Conservation (phyloP, 30 jellyfish, hydroid and myxozoan species). For the Catostylus mosaicus region DNA sequence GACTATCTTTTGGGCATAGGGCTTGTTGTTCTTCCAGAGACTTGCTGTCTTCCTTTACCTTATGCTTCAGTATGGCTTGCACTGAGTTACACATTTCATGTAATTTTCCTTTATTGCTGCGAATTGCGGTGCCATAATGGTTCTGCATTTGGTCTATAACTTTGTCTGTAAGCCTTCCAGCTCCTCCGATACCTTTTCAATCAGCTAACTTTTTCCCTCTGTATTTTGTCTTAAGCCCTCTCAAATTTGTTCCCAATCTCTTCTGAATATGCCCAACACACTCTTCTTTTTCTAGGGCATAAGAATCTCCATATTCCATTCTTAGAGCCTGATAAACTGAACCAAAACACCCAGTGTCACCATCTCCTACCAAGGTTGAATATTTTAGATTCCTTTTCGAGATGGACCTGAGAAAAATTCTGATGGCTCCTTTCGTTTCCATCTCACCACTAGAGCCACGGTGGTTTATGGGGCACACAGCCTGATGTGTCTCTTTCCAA, state of each 20-base stretch:
- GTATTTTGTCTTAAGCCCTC: no score
- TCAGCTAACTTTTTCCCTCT: no score
- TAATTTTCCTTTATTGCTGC: no score
- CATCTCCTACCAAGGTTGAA: conserved; percentile 51
- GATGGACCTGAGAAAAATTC: conserved; percentile 8
- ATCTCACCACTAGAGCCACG: conserved; percentile 58
- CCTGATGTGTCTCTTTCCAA: background rate
- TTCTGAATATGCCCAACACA: no score
- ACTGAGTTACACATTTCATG: no score
- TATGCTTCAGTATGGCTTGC: conserved; percentile 30
- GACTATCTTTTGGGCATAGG: conserved; percentile 17
- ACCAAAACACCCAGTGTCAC: conserved; percentile 37
- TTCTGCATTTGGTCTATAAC: no score
- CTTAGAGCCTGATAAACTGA: background rate
- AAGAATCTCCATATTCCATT: conserved; percentile 8
- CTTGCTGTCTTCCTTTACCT: background rate
- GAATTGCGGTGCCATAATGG: no score
- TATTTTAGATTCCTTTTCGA: conserved; percentile 14
- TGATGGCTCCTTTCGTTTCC: conserved; percentile 52
- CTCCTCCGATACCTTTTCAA: no score
- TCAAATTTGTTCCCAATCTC: no score
- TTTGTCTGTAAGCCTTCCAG: no score
- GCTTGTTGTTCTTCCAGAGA: conserved; percentile 32
- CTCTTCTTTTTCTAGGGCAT: conserved; percentile 19
- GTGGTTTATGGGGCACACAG: conserved; percentile 34